phyloP scores from a whole-genome alignment of 2,888 invertebrate genomes.

The Pyrgus malvae region DNA sequence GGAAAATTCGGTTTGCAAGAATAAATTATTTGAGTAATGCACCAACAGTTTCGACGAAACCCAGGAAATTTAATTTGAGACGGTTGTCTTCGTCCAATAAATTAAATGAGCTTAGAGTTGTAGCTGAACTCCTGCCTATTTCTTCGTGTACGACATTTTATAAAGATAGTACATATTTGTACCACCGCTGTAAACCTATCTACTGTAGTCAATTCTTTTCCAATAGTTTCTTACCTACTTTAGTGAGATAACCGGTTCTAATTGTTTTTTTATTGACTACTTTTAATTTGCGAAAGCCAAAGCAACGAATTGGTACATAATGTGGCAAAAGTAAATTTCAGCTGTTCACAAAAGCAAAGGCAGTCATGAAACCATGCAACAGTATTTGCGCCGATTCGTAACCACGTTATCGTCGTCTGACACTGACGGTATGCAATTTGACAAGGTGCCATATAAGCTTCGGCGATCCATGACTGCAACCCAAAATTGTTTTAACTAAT shows the following conservation, averaged over 20 bases:
- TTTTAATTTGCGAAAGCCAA: too few relatives aligned
- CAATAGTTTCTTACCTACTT: too few relatives aligned
- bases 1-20: not conserved
- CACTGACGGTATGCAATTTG: slow-evolving; percentile 19
- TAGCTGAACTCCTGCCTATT: too few relatives aligned
- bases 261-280: too few relatives aligned
- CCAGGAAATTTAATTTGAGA: not conserved
- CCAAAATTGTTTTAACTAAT: slow-evolving; percentile 24
- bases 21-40: slow-evolving; percentile 8
- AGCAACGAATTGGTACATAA: not conserved
- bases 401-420: slow-evolving; percentile 19
- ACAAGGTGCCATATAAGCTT: slow-evolving; percentile 14
- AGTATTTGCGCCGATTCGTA: slow-evolving; percentile 16
- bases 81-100: not conserved
- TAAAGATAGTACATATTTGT: too few relatives aligned
- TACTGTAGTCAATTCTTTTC: too few relatives aligned
- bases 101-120: too few relatives aligned
- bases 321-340: not conserved
- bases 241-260: too few relatives aligned
- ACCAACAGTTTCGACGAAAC: not conserved
- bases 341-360: not conserved
- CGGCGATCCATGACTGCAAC: slow-evolving; percentile 16
- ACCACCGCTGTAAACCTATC: too few relatives aligned
- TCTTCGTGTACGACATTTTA: too few relatives aligned
- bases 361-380: slow-evolving; percentile 13